Evolutionary conservation across 1,140 invertebrate species (phyloP).

Genomic region (Mercenaria mercenaria): DNA sequence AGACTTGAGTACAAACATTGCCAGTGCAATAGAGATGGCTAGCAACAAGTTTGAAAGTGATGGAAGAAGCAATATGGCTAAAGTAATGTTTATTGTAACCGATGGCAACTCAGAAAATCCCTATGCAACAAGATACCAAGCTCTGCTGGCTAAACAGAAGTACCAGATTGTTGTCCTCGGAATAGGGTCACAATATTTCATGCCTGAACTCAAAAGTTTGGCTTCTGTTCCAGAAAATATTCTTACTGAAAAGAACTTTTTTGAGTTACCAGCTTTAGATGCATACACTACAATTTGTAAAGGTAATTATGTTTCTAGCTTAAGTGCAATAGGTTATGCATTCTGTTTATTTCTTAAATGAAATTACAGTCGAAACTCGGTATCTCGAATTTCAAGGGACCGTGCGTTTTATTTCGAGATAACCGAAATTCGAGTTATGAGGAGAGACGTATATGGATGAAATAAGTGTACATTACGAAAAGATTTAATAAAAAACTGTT

Average conservation of each 20-base stretch:
- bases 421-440: no score
- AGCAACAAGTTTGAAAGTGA: neutral
- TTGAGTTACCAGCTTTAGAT: neutral
- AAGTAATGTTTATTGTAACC: slow-evolving; percentile 24
- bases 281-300: neutral
- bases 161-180: neutral
- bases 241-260: neutral
- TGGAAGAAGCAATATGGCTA: neutral
- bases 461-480: no score
- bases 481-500: no score
- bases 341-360: no score
- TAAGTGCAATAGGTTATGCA: no score
- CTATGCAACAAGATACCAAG: neutral
- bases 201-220: neutral
- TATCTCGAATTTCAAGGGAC: no score
- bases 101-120: slow-evolving; percentile 4
- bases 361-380: no score
- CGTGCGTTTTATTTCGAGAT: no score
- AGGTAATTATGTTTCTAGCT: neutral
- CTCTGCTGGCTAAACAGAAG: slow-evolving; percentile 20
- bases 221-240: slow-evolving; percentile 4
- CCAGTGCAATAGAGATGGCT: slow-evolving; percentile 4
- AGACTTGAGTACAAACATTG: slow-evolving; percentile 31
- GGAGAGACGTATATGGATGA: no score
- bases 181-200: neutral